Percentiles rank a stretch among this genome's conserved stretches.
Evolutionary conservation across 2,888 invertebrate genomes (phyloP).

Genomic region (Netelia melanura): DNA sequence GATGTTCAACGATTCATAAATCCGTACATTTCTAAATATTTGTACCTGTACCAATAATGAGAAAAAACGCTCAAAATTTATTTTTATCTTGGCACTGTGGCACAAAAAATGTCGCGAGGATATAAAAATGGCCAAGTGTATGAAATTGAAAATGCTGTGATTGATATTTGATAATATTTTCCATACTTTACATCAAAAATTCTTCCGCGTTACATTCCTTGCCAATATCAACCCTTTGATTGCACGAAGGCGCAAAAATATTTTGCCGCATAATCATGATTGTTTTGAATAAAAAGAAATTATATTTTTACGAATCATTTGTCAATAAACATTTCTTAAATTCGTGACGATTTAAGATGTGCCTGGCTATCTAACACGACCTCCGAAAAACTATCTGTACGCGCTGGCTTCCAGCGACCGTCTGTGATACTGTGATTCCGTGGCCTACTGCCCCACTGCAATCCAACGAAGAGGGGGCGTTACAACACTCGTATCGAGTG

Average conservation of each 20-base stretch:
- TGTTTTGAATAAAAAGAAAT: neutral
- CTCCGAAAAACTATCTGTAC: neutral
- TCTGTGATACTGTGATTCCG: neutral
- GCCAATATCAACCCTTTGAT: no score
- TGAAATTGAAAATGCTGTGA: neutral
- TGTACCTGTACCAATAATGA: neutral
- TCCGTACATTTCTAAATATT: neutral
- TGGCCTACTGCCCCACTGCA: conserved; percentile 36
- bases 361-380: neutral
- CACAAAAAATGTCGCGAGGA: neutral
- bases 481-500: neutral
- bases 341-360: neutral
- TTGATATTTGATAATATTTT: neutral
- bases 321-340: neutral
- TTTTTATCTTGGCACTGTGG: neutral
- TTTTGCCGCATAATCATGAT: neutral
- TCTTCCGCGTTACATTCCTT: neutral
- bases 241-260: neutral
- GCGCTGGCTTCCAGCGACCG: neutral
- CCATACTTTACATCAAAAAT: neutral
- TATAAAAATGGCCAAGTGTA: neutral
- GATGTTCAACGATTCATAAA: conserved; percentile 58
- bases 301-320: neutral
- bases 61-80: neutral
- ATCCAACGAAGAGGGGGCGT: neutral